Evolutionary conservation across 2,113 vertebrate genomes (phyloP), one percentile per base, ranked within the genome.

Genomic region (Amia ocellicauda): DNA sequence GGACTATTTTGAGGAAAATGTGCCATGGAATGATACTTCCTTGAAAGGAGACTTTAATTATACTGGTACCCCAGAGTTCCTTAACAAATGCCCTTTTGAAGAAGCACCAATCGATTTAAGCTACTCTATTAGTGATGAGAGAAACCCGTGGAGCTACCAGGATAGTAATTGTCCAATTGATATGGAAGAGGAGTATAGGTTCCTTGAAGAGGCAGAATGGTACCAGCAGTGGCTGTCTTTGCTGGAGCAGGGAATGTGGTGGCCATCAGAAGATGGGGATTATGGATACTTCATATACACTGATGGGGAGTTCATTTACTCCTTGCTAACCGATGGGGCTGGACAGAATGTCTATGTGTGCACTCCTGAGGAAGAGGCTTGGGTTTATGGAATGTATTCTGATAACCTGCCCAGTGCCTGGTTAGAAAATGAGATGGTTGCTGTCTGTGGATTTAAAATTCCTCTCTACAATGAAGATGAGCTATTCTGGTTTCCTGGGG

Each of bases 281-380:
- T 98, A 90, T 88, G 96, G 95, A 9, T 94, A 97, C 76, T 98
- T 91, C 84, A 89, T 97, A 84, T 98, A 96, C 74, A 93, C 90
- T 43, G 96, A 98, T 76, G 89, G 86, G 63, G 89, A 94, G 55
- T 98, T 92, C 62, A 89, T 98, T 54, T 99, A 98, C 81, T 94
- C 92, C 0, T 75, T 98, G 56, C 91, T 99, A 24, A 97, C 97
- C 66, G 96, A 99, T 84, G 83, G 84, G 43, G 88, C 86, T 49
- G 96, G 94, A 3, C 87, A 94, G 58, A 94, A 94, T 74, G 92
- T 92, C 1, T 98, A 97, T 13, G 79, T 92, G 2, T 98, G 93
- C 81, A 81, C 86, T 67, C 92, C 94, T 8, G 92, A 92, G 67
- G 69, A 67, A 0, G 89, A 91, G 3, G 79, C 77, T 63, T 90